Base-by-base conservation (phyloP, 2,888 invertebrate genomes). In the Chymomyza fuscimana region DNA sequence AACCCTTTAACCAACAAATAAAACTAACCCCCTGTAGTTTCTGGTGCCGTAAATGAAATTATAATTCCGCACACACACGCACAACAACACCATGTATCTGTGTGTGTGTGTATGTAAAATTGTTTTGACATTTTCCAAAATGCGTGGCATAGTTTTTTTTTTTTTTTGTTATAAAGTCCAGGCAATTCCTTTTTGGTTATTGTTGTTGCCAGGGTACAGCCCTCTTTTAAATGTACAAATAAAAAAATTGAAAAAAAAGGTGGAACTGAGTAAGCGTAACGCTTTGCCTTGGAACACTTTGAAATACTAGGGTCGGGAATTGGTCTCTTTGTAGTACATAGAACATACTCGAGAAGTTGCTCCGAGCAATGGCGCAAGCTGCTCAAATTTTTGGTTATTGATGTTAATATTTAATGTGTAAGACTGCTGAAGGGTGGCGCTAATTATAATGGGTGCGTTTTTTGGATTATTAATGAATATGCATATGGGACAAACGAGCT, bases 41-140 rank as follows among this genome's bases (percentile, higher is more conserved):
- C 73, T 75, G 80, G 70, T 70, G 61, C 59, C 63, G 54, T 76
- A 83, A 85, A 87, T 85, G 81, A 86, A 87, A 86, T 83, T 87
- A 88, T 81, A 84, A 80, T 84, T 74, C 81, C 66, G 65, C 67
- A 36, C 52, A 61, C 64, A 65, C 69, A 62, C 64, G 65, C 70
- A 65, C 71, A 69, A 61, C 72, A 60, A 63, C 67, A 69, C 58
- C 6, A 12, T 46, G 40, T 46, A 7, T 46, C 6, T 46, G 12
- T 46, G 40, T 46, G 40, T 46, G 40, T 19, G 56, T 63, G 52
- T 29, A 58, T 68, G 74, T 77, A 77, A 78, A 80, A 83, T 74
- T 88, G 89, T 88, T 88, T 87, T 88, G 89, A 89, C 88, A 88
- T 88, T 87, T 81, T 83, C 59, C 68, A 81, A 80, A 80, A 80